phyloP scores from a whole-genome alignment of 37 sponge, comb jelly and placozoan species.

The Spongia lamella region DNA sequence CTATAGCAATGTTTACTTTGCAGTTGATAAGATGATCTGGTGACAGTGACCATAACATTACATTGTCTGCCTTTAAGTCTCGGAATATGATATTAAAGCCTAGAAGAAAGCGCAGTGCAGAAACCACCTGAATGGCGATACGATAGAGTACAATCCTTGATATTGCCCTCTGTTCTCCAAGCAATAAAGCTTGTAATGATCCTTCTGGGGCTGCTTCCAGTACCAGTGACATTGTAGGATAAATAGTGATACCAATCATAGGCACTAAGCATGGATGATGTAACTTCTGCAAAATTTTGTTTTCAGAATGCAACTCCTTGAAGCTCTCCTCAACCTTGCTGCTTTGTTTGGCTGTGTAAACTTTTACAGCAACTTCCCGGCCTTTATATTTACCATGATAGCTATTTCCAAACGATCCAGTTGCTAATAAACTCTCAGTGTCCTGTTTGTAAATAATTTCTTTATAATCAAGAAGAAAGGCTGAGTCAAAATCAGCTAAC shows the following conservation, averaged over 20 bases:
- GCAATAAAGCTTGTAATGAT: constrained; percentile 1
- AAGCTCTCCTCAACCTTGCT: no score
- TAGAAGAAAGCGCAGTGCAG: constrained; percentile 27
- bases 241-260: constrained; percentile 34
- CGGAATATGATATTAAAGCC: no score
- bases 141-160: constrained; percentile 19
- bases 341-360: neutral
- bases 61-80: no score
- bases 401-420: constrained; percentile 35
- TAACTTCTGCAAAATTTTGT: constrained; percentile 15
- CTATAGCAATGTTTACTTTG: constrained; percentile 1
- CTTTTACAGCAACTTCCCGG: constrained; percentile 2
- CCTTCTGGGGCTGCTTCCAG: constrained; percentile 44
- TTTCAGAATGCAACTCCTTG: no score
- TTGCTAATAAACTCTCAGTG: constrained; percentile 11
- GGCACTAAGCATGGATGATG: constrained; percentile 24
- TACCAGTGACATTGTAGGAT: no score
- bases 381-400: no score
- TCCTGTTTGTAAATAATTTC: constrained; percentile 37
- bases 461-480: constrained; percentile 1
- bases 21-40: no score
- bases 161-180: constrained; percentile 9
- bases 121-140: constrained; percentile 35
- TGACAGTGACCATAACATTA: no score
- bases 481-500: constrained; percentile 17